A percentile compares a stretch with the other conserved stretches of the same genome.
Evolutionary conservation across 2,113 vertebrate species (phyloP).

Genomic region (Nyctereutes procyonoides): DNA sequence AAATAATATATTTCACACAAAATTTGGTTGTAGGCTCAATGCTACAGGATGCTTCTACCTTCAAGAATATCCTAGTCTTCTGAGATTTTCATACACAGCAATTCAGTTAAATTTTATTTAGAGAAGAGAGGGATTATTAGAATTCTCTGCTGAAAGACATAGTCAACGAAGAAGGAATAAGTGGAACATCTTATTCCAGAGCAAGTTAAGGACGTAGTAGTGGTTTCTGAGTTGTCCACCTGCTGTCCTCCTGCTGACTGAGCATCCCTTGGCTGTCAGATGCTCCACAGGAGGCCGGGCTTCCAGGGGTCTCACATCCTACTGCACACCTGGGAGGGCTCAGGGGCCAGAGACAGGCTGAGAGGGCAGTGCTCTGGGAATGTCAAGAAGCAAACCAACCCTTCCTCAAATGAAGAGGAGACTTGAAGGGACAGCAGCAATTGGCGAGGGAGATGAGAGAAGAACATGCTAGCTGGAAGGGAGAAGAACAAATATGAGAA

Average conservation of each 20-base stretch:
- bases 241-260: background rate
- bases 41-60: background rate
- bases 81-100: background rate
- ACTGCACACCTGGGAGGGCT: fast-evolving
- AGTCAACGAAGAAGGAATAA: background rate
- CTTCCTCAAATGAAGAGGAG: background rate
- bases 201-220: background rate
- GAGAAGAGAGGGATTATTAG: background rate
- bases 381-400: background rate
- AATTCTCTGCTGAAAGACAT: background rate
- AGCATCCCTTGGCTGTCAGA: fast-evolving
- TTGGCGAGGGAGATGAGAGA: background rate
- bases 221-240: background rate
- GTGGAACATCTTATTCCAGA: background rate
- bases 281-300: fast-evolving
- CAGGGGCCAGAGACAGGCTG: background rate
- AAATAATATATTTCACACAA: background rate
- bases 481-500: no score
- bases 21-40: background rate
- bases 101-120: background rate
- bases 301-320: fast-evolving
- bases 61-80: background rate
- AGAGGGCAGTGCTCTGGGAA: background rate
- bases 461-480: background rate
- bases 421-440: background rate